Percentiles rank a stretch among this genome's conserved stretches.
phyloP scores from a whole-genome alignment of 2,797 vertebrate genomes.

The Hapalemur alaotrensis region DNA sequence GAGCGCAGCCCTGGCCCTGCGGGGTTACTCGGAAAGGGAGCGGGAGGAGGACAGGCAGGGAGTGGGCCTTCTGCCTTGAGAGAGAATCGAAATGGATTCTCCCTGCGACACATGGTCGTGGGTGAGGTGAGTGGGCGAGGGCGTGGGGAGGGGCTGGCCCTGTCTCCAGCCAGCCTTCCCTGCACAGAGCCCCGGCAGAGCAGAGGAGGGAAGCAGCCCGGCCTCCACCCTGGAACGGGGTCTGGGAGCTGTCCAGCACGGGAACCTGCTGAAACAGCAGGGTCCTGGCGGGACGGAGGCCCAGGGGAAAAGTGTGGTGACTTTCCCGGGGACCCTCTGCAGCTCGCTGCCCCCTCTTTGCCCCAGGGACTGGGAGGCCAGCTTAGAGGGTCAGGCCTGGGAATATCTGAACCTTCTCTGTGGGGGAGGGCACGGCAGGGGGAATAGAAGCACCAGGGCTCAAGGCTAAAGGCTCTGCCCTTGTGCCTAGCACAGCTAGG shows the following conservation, averaged over 20 bases:
- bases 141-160: too few species aligned
- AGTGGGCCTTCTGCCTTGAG: background rate
- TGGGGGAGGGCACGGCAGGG: fast-evolving
- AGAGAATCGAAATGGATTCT: background rate
- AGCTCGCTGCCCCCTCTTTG: background rate
- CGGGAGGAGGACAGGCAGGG: background rate
- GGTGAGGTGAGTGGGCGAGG: background rate
- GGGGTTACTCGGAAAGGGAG: background rate
- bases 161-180: background rate
- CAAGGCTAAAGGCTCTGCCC: background rate
- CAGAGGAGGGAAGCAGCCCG: background rate
- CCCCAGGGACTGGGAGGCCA: background rate
- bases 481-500: background rate
- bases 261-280: slow-evolving; percentile 70
- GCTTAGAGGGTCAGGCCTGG: background rate
- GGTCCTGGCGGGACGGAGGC: background rate
- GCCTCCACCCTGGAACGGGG: background rate
- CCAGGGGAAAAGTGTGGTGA: background rate
- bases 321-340: background rate
- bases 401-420: background rate
- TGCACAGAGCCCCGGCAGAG: background rate
- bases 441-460: background rate
- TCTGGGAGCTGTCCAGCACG: slow-evolving; percentile 79
- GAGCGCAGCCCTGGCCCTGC: background rate
- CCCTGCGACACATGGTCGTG: fast-evolving